Evolutionary conservation across 2,888 invertebrate genomes (phyloP).

Genomic region (Rapana venosa): DNA sequence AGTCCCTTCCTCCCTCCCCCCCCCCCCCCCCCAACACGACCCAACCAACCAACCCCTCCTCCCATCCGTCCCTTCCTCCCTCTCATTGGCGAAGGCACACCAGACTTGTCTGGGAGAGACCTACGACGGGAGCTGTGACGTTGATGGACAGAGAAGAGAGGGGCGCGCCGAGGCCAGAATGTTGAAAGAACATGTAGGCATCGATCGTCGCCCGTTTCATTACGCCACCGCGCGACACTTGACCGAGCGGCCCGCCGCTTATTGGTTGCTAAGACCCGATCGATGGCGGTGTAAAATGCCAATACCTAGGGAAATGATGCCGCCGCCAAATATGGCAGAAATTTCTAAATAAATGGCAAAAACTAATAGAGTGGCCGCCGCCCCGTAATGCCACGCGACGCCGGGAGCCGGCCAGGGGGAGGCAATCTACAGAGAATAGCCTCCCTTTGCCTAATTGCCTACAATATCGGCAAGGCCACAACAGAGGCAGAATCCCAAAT

Average conservation of each 20-base stretch:
- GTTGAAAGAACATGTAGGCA: constrained; percentile 55
- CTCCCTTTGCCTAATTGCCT: constrained; percentile 47
- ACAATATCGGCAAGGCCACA: constrained; percentile 39
- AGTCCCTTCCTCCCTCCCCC: neutral
- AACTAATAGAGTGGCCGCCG: constrained; percentile 43
- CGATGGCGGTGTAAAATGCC: constrained; percentile 52
- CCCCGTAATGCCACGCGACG: constrained; percentile 10
- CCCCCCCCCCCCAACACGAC: neutral
- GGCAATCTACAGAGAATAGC: constrained; percentile 40
- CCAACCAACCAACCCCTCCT: neutral
- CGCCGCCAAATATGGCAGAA: constrained; percentile 54
- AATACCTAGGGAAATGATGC: constrained; percentile 53
- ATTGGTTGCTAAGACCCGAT: constrained; percentile 58
- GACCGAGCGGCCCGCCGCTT: constrained; percentile 48
- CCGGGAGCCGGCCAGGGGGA: neutral
- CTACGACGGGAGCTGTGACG: constrained; percentile 24
- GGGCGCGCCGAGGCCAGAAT: constrained; percentile 43
- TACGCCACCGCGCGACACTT: constrained; percentile 47
- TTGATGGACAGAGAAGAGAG: constrained; percentile 40
- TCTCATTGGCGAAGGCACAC: neutral
- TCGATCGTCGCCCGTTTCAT: constrained; percentile 56
- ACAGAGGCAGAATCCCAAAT: neutral
- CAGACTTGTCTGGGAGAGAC: neutral
- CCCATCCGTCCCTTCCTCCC: neutral
- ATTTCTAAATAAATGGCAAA: constrained; percentile 54